phyloP scores from a whole-genome alignment of 2,888 invertebrate species.

The Cataglyphis cursor region DNA sequence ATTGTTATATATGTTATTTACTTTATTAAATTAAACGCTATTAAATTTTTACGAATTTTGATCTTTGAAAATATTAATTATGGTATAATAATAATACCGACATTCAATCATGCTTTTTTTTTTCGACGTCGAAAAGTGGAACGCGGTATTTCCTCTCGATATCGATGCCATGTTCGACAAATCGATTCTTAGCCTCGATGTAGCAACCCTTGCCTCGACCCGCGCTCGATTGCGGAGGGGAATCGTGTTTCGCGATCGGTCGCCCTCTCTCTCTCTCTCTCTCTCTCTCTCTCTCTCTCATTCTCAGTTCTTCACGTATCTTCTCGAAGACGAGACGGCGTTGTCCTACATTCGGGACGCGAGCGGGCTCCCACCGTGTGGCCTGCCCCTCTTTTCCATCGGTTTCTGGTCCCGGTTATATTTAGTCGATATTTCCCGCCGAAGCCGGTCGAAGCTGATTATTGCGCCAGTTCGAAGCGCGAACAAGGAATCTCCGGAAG shows the following conservation, averaged over 20 bases:
- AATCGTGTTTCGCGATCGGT: slow-evolving; percentile 68
- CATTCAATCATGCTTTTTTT: not conserved
- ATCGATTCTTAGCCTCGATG: slow-evolving; percentile 16
- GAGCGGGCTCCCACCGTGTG: slow-evolving; percentile 75
- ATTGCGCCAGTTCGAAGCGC: slow-evolving; percentile 75
- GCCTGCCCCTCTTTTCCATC: slow-evolving; percentile 72
- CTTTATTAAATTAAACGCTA: not conserved
- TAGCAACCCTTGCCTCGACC: slow-evolving; percentile 27
- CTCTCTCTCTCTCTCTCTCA: slow-evolving; percentile 49
- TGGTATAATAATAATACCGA: not conserved
- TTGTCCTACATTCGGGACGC: slow-evolving; percentile 82
- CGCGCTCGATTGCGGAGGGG: slow-evolving; percentile 62
- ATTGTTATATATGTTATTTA: not conserved
- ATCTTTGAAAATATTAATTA: not conserved
- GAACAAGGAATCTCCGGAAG: slow-evolving; percentile 28
- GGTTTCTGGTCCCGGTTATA: slow-evolving; percentile 81
- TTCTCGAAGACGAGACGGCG: slow-evolving; percentile 76
- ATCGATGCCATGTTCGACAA: slow-evolving; percentile 3
- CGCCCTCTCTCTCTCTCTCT: not conserved
- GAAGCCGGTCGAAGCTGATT: slow-evolving; percentile 81
- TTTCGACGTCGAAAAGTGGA: not conserved
- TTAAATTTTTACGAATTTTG: not conserved
- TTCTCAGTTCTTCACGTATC: slow-evolving; percentile 63
- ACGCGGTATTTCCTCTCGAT: not conserved
- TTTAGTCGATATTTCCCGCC: slow-evolving; percentile 82